These are phyloP conservation scores for Octomys mimax DNA, from an alignment of 2,797 vertebrate genomes.

Conservation along the genomic window DNA sequence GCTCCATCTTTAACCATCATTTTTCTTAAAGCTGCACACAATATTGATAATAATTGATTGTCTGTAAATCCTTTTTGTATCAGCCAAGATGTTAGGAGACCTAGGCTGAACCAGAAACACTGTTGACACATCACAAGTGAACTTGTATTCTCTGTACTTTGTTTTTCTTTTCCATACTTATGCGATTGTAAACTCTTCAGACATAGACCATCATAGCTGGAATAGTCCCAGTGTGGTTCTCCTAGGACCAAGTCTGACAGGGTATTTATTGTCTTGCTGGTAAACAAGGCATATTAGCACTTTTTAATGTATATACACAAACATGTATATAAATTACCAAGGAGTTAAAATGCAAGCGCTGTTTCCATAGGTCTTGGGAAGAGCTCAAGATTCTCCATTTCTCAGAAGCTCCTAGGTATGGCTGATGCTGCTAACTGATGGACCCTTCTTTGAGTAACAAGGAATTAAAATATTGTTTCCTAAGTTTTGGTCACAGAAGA, in stretches of 20 bases:
- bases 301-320: not conserved
- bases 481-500: not conserved
- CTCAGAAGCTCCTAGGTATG: not conserved
- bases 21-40: not conserved
- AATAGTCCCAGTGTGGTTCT: not conserved
- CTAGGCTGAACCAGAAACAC: not conserved
- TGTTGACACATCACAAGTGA: not conserved
- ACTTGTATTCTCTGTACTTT: not conserved
- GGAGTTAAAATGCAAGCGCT: not conserved
- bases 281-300: not conserved
- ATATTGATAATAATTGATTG: not conserved
- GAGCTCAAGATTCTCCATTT: not conserved
- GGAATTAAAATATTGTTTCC: constrained; percentile 5
- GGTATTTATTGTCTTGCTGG: not conserved
- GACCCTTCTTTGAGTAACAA: not conserved
- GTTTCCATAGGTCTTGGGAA: not conserved
- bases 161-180: not conserved
- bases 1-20: not conserved
- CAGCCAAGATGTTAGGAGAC: not conserved
- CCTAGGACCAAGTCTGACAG: constrained; percentile 12
- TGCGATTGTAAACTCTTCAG: not conserved
- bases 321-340: not conserved
- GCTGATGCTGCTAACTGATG: not conserved
- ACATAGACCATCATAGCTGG: not conserved
- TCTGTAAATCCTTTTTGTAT: not conserved